These are phyloP conservation scores for Martes flavigula DNA, from an alignment of 2,797 vertebrate genomes.

Conservation along the genomic window DNA sequence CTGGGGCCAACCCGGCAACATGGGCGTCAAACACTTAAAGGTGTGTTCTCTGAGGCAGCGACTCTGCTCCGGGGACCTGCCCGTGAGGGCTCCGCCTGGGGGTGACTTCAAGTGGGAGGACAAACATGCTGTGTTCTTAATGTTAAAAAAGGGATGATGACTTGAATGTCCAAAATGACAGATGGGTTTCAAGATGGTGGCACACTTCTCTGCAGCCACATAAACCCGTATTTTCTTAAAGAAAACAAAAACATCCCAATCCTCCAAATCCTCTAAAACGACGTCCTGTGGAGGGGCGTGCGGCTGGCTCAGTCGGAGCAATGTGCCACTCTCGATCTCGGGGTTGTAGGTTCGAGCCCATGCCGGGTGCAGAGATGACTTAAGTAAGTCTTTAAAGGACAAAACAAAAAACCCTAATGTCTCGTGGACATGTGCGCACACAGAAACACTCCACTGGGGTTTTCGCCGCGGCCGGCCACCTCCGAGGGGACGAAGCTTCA, in stretches of 20 bases:
- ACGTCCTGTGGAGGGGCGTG: accelerated
- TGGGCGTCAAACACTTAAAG: background rate
- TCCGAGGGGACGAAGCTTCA: accelerated
- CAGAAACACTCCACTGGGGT: background rate
- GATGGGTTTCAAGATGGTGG: accelerated
- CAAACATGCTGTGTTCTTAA: background rate
- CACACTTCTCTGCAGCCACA: background rate
- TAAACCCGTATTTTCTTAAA: background rate
- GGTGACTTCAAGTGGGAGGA: background rate
- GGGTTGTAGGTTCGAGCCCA: background rate
- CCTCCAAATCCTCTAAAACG: background rate
- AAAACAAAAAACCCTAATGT: background rate
- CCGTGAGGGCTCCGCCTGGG: background rate
- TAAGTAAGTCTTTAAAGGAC: background rate
- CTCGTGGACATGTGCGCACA: background rate
- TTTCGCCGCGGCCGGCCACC: background rate
- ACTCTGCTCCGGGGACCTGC: accelerated
- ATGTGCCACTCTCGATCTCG: background rate
- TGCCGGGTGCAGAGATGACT: background rate
- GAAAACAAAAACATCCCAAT: background rate
- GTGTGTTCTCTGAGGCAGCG: background rate
- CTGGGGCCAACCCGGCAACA: background rate
- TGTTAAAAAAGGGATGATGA: background rate
- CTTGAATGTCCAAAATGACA: background rate
- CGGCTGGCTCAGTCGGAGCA: background rate